Evolutionary conservation across 2,888 invertebrate genomes (phyloP), one percentile per base, ranked within the genome.

Genomic region (Platerodrilus igneus): DNA sequence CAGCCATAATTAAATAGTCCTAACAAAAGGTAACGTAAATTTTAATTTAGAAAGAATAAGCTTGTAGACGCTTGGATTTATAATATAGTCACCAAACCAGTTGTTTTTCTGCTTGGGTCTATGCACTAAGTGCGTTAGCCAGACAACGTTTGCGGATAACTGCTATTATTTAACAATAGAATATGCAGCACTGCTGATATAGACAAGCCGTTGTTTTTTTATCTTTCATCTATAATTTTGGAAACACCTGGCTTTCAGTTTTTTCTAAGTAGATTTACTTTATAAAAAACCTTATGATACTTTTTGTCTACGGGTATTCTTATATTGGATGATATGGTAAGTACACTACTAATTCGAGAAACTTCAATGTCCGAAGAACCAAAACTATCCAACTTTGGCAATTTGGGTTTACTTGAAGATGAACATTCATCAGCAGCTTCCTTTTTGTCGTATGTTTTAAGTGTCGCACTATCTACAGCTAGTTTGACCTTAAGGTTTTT

Each of bases 61-160:
- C 18, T 35, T 43, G 28, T 56, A 59, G 7, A 47, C 40, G 14
- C 47, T 41, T 6, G 55, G 55, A 55, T 41, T 51, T 51, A 18
- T 55, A 50, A 50, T 47, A 56, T n/a, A 56, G 28, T n/a, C 44
- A 41, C 11, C 53, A 27, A 19, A 55, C 51, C 30, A 56, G 49
- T 36, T 53, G 40, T 43, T 52, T 53, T 36, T 58, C 53, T 13
- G 47, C 37, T 18, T 41, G 34, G 7, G 38, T 29, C 55, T 56
- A 58, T n/a, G 35, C 26, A 7, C 26, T 20, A 17, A 28, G 38
- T 29, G 48, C 47, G 35, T 42, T 30, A 22, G 51, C 49, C 40
- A 41, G 34, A 11, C 34, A 16, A 20, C 44, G 42, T 44, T 44
- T 50, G 1, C 36, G 39, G 19, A 44, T 37, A 6, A 49, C 39